phyloP scores from a whole-genome alignment of 1,140 invertebrate genomes.

The Calycopis cecrops region DNA sequence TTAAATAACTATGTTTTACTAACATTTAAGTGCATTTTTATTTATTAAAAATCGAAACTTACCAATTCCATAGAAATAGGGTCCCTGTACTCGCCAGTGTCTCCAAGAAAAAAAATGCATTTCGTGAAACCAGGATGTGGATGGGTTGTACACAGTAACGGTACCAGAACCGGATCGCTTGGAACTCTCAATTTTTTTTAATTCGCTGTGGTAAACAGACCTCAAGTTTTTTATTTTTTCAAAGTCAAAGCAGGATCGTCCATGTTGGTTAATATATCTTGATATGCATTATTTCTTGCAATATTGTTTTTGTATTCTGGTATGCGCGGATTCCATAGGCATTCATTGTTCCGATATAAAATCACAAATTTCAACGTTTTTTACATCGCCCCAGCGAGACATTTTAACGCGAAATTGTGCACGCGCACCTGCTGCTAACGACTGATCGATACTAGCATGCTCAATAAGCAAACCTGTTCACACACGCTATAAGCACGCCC shows the following conservation, averaged over 20 bases:
- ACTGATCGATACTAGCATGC: too few relatives aligned
- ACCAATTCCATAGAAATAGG: conserved; percentile 23
- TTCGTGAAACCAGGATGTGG: conserved; percentile 20
- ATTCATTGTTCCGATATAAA: conserved; percentile 24
- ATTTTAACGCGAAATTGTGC: too few relatives aligned
- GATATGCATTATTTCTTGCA: conserved; percentile 25
- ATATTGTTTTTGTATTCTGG: conserved; percentile 27
- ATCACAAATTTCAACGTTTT: conserved; percentile 26
- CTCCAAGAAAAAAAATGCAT: conserved; percentile 22
- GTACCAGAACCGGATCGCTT: conserved; percentile 23
- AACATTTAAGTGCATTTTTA: conserved; percentile 25
- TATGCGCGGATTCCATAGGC: conserved; percentile 24
- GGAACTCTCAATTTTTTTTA: conserved; percentile 21
- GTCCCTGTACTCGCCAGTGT: conserved; percentile 18
- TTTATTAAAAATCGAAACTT: conserved; percentile 19
- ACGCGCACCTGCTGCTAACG: too few relatives aligned
- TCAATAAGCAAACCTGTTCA: too few relatives aligned
- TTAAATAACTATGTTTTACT: conserved; percentile 22
- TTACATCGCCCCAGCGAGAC: conserved; percentile 29
- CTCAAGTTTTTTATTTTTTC: conserved; percentile 27
- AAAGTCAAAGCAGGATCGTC: conserved; percentile 21
- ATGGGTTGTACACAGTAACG: conserved; percentile 20
- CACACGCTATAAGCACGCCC: too few relatives aligned
- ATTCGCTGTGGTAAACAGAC: conserved; percentile 25
- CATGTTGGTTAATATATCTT: conserved; percentile 24